phyloP scores from a whole-genome alignment of 2,797 vertebrate species.

The Diglossa cyanea region DNA sequence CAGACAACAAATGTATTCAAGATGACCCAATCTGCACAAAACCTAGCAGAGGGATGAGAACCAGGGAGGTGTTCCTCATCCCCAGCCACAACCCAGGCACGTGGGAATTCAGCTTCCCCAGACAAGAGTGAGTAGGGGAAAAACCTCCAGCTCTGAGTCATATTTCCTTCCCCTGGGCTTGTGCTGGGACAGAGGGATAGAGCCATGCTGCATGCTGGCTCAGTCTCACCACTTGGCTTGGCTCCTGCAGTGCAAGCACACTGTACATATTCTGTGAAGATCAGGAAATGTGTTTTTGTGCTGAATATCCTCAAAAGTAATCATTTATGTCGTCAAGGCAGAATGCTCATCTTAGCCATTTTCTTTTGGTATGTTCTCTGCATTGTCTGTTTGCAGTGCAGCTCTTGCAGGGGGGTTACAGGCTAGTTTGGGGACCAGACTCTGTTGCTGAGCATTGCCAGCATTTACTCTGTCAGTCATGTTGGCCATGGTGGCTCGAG shows the following conservation, averaged over 20 bases:
- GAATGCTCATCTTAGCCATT: neutral
- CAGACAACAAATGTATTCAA: neutral
- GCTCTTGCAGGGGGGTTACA: neutral
- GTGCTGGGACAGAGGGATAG: neutral
- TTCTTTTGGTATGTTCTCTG: neutral
- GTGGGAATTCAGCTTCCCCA: neutral
- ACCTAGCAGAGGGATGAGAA: neutral
- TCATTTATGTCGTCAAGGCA: neutral
- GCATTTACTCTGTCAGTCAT: neutral
- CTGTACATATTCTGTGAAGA: neutral
- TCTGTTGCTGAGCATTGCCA: neutral
- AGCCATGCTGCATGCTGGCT: neutral
- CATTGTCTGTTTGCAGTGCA: neutral
- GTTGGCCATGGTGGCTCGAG: neutral
- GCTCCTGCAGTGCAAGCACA: neutral
- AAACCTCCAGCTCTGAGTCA: neutral
- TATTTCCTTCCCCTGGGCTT: neutral
- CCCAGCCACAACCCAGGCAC: neutral
- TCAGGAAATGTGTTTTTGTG: neutral
- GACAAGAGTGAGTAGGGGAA: neutral
- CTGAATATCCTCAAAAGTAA: neutral
- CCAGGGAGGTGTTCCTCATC: neutral
- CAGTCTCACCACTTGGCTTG: neutral
- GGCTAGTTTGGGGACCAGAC: neutral
- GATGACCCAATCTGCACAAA: neutral